phyloP scores from a whole-genome alignment of 1,140 invertebrate species.

The Akabosia matsudoensis region DNA sequence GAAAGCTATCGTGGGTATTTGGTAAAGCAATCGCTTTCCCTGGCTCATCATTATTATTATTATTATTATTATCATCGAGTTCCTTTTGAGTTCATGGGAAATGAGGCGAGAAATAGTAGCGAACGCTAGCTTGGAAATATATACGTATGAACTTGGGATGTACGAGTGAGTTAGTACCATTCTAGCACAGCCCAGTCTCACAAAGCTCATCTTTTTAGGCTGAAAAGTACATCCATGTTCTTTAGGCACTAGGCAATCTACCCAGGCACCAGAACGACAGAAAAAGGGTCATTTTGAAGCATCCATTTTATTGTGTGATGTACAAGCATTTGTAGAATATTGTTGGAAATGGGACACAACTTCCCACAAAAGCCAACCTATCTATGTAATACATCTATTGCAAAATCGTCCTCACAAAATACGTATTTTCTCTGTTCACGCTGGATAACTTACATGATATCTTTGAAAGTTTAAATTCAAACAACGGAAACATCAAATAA shows the following conservation, averaged over 20 bases:
- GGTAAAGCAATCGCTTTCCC: no score
- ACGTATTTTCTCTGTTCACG: no score
- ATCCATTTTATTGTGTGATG: no score
- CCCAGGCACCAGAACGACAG: no score
- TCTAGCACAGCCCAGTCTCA: not conserved
- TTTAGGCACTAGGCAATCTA: no score
- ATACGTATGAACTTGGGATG: not conserved
- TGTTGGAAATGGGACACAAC: no score
- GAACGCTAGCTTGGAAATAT: conserved; percentile 6
- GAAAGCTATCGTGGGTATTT: no score
- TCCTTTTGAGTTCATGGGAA: conserved; percentile 20
- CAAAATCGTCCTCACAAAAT: no score
- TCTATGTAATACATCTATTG: no score
- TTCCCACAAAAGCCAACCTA: no score
- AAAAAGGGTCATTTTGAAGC: no score
- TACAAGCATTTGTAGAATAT: no score
- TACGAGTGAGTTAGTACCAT: not conserved
- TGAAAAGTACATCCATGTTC: not conserved
- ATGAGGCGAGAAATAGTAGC: conserved; percentile 17
- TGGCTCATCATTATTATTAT: not conserved
- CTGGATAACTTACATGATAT: not conserved
- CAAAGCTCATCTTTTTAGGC: not conserved
- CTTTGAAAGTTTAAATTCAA: not conserved
- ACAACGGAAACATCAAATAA: not conserved
- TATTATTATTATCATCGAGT: conserved; percentile 16